Evolutionary conservation across 2,797 vertebrate genomes (phyloP), one percentile per base, ranked within the genome.

Genomic region (Rhynchonycteris naso): DNA sequence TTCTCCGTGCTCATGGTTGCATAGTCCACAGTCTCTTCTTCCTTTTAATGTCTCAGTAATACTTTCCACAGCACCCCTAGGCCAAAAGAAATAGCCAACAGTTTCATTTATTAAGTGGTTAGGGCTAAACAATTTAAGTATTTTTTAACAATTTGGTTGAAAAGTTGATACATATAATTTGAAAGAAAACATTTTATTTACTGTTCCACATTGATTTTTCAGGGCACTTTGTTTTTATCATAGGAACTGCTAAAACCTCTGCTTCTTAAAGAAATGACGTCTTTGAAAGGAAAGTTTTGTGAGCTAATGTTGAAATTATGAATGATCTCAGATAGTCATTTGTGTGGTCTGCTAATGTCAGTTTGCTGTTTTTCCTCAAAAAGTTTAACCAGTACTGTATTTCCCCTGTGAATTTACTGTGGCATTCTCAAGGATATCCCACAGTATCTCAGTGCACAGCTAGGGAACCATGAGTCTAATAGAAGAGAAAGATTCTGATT

Each of bases 141-240:
- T 66, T 61, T 90, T 58, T 21, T 92, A 74, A 75, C 30, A 86
- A 18, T 13, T 47, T 86, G 76, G n/a, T 92, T 83, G 82, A 79
- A 83, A 94, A 93, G 24, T 88, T 91, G 66, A 35, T 95, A 61
- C 9, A 72, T 14, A 33, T 30, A 82, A 16, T 90, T 91, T 90
- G 65, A 92, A 94, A 69, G 58, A 84, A 63, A 86, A 71, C 15
- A 1, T 84, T 63, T 69, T 50, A 4, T 93, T 84, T 93, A 47
- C 30, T 93, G 33, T 95, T 80, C 35, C 19, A 61, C 35, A 58
- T 33, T 90, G 66, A 87, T 74, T 91, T 93, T 95, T 95, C 22
- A 52, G 63, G 54, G 24, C 81, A 68, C n/a, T 93, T 75, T 30
- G 3, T 76, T 90, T 88, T 79, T 65, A 79, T 83, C n/a, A 79